Evolutionary conservation across 2,797 vertebrate genomes (phyloP).

Genomic region (Coracias cyanogaster): DNA sequence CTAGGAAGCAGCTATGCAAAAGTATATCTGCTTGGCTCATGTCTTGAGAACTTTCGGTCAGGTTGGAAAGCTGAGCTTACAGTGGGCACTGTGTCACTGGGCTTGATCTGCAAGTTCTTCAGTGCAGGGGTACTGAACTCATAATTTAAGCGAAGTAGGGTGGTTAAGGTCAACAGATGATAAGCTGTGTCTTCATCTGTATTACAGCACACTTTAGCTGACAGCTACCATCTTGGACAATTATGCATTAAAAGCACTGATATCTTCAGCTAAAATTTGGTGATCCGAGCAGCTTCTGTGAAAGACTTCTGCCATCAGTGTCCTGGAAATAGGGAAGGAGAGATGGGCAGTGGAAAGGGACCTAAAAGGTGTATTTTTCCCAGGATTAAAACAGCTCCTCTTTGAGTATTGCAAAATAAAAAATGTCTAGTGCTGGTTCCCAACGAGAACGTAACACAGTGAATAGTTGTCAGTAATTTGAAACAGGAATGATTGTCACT

Average conservation of each 20-base stretch:
- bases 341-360: background rate
- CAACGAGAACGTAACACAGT: background rate
- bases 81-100: too few relatives aligned
- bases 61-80: background rate
- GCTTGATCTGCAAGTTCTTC: background rate
- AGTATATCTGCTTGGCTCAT: background rate
- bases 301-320: background rate
- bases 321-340: background rate
- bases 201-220: background rate
- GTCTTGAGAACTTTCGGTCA: background rate
- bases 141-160: background rate
- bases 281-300: background rate
- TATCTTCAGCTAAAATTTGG: background rate
- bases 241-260: background rate
- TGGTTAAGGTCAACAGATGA: background rate
- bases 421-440: background rate
- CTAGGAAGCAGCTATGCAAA: background rate
- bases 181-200: background rate
- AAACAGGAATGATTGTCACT: background rate
- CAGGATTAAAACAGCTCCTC: background rate
- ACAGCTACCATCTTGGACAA: background rate
- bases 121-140: background rate
- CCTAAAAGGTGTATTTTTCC: background rate
- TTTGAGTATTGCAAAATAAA: background rate
- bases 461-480: background rate